Evolutionary conservation across 2,113 vertebrate genomes (phyloP).

Genomic region (Colaptes auratus): DNA sequence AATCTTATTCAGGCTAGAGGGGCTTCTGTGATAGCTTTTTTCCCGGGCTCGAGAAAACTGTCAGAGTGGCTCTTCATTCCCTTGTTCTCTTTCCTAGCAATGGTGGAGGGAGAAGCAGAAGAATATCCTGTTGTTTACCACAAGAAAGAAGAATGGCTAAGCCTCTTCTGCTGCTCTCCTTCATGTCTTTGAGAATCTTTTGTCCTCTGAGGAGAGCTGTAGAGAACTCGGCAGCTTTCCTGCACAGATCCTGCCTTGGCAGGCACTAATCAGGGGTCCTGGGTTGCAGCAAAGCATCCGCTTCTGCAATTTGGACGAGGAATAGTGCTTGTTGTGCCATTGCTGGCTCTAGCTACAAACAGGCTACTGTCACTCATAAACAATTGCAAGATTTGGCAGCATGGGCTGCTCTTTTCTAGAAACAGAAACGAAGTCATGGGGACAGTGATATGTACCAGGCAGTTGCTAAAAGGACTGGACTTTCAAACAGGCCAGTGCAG

Average conservation of each 20-base stretch:
- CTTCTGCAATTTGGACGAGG: constrained; percentile 20
- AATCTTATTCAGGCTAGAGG: background rate
- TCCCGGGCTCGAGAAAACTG: background rate
- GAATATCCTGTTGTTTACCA: background rate
- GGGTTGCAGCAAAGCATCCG: background rate
- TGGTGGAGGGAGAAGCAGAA: background rate
- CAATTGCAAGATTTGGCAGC: constrained; percentile 59
- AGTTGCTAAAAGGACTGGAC: background rate
- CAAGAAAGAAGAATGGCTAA: background rate
- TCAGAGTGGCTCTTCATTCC: background rate
- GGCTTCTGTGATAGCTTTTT: background rate
- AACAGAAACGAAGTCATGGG: constrained; percentile 44
- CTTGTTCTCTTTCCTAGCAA: background rate
- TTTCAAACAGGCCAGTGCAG: background rate
- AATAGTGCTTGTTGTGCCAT: background rate
- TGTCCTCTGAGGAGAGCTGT: background rate
- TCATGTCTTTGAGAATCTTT: background rate
- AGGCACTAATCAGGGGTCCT: background rate
- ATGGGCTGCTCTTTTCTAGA: constrained; percentile 21
- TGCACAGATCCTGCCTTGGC: background rate
- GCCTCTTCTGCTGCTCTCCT: background rate
- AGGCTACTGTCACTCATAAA: constrained; percentile 51
- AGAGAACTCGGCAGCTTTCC: background rate
- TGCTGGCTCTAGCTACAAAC: constrained; percentile 48
- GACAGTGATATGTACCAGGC: background rate